Evolutionary conservation across 1,140 invertebrate genomes (phyloP), one percentile per base, ranked within the genome.

Genomic region (Stegodyphus dumicola): DNA sequence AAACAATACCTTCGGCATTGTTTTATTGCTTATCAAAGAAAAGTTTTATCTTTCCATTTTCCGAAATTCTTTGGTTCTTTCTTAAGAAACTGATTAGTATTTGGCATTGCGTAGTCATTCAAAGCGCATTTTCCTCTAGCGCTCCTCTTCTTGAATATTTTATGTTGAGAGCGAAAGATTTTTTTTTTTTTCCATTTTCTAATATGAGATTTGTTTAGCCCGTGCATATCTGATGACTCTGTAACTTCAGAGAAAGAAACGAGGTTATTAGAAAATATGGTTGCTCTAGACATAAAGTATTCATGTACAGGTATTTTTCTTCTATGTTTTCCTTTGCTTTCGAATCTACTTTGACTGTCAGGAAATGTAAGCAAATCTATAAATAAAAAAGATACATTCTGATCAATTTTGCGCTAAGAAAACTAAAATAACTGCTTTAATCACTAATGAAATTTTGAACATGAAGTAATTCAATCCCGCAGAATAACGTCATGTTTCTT

Each of bases 131-230:
- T 69, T 78, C 17, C 17, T 78, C n/a, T 17, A 13, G 18, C 67
- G 11, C 48, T 2, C 7, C 60, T 60, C 54, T 64, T 17, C 51
- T 33, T 80, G 78, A 80, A 80, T 80, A 73, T 80, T 80, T 71
- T 71, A 73, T 53, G 13, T 69, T 15, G 7, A 18, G 17, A 67
- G 5, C 65, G 65, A 67, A 67, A 17, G 15, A 73, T 71, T 56
- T 11, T 71, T 48, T 49, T 10, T 51, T 48, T 71, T 67, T 67
- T 67, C 56, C 66, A 56, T 49, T 78, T 78, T 78, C 64, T 70
- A 69, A 69, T 69, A 54, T 54, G 52, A 54, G 69, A 80, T 80
- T 80, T 80, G 53, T 67, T 79, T 77, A 77, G 48, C 52, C 15
- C 11, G 18, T 48, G 53, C 66, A 71, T 13, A 11, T 60, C 71